Percentiles rank a stretch among this genome's conserved stretches.
Conservation (phyloP, 2,113 vertebrate genomes). For the Chaetops frenatus region DNA sequence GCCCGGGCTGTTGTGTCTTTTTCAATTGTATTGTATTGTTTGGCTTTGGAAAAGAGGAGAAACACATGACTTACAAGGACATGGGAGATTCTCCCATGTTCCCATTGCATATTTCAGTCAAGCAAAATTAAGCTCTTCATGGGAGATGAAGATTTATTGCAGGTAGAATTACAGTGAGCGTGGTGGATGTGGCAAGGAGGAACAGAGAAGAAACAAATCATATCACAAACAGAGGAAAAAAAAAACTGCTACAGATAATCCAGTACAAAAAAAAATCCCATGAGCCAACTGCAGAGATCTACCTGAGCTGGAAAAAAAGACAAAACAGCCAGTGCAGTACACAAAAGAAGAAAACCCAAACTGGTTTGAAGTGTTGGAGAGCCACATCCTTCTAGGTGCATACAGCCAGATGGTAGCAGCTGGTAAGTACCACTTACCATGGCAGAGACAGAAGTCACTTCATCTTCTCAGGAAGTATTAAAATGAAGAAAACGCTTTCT, state of each 20-base stretch:
- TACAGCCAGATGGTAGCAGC: neutral
- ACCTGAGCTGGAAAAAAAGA: neutral
- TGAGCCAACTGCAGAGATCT: neutral
- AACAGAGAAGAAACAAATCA: neutral
- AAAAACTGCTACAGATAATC: neutral
- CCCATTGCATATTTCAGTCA: neutral
- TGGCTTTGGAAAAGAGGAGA: neutral
- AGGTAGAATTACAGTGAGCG: accelerated
- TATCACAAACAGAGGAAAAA: neutral
- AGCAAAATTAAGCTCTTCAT: neutral
- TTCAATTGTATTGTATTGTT: neutral
- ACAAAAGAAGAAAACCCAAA: neutral
- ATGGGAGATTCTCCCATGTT: neutral
- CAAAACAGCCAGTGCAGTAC: neutral
- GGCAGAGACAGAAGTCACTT: neutral
- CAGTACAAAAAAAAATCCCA: neutral
- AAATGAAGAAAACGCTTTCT: neutral
- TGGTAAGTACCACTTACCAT: neutral
- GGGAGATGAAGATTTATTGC: neutral
- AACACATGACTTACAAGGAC: neutral
- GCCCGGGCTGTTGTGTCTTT: neutral
- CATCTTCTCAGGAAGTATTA: neutral
- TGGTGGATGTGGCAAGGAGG: accelerated
- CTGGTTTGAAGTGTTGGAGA: neutral
- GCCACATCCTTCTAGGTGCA: neutral